Base-by-base conservation (phyloP, 1,140 invertebrate species). In the Ooceraea biroi region DNA sequence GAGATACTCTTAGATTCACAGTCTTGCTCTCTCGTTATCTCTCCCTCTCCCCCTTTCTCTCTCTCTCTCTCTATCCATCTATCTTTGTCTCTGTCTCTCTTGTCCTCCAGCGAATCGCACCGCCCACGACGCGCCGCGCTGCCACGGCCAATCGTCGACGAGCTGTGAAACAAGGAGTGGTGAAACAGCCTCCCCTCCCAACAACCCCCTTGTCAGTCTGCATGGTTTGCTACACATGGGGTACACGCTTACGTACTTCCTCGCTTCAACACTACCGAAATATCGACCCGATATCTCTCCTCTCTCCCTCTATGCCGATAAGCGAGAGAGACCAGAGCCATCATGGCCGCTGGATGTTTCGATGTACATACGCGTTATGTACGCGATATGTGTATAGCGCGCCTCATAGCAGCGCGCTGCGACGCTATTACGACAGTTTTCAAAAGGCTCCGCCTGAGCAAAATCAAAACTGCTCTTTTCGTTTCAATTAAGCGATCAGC, bases 281-380 rank as follows among this genome's bases (percentile, higher is more conserved):
- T 89, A 89, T 89, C 85, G 88, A 89, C 88, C 88, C 87, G 84
- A 85, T 85, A 85, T 77, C 57, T 88, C 72, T 73, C 85, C 66
- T 68, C 85, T 83, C 71, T 76, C 78, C 58, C 69, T 57, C 65
- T 36, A 36, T 80, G 87, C 80, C 71, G 88, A 89, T 90, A 86
- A 89, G 88, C 85, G 89, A 89, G 88, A 85, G 78, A 85, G 80
- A 86, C 72, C 85, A 78, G 83, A 89, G 71, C 83, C 83, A 89
- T 89, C 80, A 90, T 89, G 82, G 83, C 86, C 80, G 85, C 85
- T 80, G 88, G 82, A 77, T 84, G 68, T 86, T 88, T 85, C 50
- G 76, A 50, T 19, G 48, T 65, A 71, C 41, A 82, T 41, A 44
- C 55, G 57, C 65, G 27, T 61, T 69, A 80, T 44, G 36, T 82